phyloP scores from a whole-genome alignment of 1,140 invertebrate species.

The Anastrepha obliqua region DNA sequence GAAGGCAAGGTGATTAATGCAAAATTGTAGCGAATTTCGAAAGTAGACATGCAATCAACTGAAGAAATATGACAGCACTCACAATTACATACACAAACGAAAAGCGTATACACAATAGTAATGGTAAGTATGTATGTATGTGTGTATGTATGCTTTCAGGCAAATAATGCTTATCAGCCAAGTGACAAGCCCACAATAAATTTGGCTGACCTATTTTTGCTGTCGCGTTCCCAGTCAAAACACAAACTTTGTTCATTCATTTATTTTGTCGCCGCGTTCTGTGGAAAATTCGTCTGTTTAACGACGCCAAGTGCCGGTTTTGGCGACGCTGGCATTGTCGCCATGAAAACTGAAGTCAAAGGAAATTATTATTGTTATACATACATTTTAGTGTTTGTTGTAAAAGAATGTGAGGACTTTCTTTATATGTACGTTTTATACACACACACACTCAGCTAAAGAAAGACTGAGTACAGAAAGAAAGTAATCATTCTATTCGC shows the following conservation, averaged over 20 bases:
- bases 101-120: not conserved
- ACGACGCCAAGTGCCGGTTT: not conserved
- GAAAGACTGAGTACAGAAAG: no score
- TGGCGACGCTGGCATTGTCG: conserved; percentile 21
- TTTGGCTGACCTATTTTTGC: conserved; percentile 27
- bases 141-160: not conserved
- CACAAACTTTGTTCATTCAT: conserved; percentile 9
- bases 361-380: not conserved
- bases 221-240: conserved; percentile 19
- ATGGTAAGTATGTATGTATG: not conserved
- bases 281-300: not conserved
- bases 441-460: not conserved
- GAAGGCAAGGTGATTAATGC: conserved; percentile 12
- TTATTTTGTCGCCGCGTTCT: not conserved
- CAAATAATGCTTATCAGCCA: not conserved
- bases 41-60: not conserved
- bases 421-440: not conserved
- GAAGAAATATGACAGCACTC: not conserved
- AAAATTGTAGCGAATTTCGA: conserved; percentile 32
- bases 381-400: not conserved
- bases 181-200: not conserved
- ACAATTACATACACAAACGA: not conserved
- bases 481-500: no score
- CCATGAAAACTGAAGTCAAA: conserved; percentile 17
- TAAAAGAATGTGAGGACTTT: not conserved